Conservation (phyloP, 2,797 vertebrate species). For the Heteromormyrus szaboi region DNA sequence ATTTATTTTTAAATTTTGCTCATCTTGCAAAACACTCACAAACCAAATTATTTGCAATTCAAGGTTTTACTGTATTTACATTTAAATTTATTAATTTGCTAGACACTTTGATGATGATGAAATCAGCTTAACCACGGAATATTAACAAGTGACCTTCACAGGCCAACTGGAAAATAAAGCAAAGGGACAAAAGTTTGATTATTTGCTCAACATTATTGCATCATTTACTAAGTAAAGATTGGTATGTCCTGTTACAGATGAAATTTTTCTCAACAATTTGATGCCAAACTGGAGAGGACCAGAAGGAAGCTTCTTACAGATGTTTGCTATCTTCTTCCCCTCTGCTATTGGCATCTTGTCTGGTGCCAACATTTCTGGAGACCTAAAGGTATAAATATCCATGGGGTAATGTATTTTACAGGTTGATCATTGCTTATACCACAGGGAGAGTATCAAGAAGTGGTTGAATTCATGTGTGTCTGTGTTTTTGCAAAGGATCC, state of each 20-base stretch:
- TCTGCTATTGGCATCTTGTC: constrained; percentile 63
- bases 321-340: constrained; percentile 73
- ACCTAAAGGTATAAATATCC: constrained; percentile 55
- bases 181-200: background rate
- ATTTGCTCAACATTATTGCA: background rate
- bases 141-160: background rate
- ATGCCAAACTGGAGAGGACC: constrained; percentile 46
- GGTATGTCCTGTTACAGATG: constrained; percentile 39
- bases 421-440: background rate
- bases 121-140: background rate
- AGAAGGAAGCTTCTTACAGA: constrained; percentile 52
- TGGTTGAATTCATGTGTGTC: background rate
- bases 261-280: constrained; percentile 62
- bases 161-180: background rate
- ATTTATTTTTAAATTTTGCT: no score
- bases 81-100: background rate
- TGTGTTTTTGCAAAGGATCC: constrained; percentile 49
- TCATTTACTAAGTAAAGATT: background rate
- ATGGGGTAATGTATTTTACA: background rate
- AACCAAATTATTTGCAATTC: no score
- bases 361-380: constrained; percentile 66
- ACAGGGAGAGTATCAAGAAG: background rate
- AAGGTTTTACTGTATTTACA: background rate
- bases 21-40: no score
- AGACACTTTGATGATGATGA: background rate